A percentile compares a stretch with the other conserved stretches of the same genome.
These are phyloP conservation scores for Sminthopsis crassicaudata DNA, from an alignment of 2,113 vertebrate genomes.

Conservation along the genomic window DNA sequence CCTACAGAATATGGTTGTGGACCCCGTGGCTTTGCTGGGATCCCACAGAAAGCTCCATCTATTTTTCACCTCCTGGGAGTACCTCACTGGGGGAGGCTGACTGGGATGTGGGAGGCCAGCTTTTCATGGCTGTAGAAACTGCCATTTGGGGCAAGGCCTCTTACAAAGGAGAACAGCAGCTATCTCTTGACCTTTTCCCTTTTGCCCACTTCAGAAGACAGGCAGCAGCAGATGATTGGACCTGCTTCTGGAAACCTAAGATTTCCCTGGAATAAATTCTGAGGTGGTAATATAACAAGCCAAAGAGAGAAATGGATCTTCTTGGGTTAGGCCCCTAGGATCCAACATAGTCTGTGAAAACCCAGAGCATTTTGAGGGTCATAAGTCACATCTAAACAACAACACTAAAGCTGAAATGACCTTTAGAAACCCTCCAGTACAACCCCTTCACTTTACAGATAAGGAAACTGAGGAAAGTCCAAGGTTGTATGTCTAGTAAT, in stretches of 20 bases:
- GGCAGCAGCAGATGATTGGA: background rate
- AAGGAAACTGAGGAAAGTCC: background rate
- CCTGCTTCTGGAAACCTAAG: background rate
- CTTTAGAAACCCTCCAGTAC: background rate
- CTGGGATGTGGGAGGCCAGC: background rate
- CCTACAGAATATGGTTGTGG: background rate
- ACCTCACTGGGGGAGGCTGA: background rate
- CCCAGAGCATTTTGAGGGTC: background rate
- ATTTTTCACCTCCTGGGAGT: background rate
- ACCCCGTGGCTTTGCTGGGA: background rate
- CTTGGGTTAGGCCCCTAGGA: background rate
- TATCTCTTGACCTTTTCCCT: background rate
- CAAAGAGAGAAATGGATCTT: background rate
- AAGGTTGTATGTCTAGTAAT: background rate
- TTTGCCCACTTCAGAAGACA: background rate
- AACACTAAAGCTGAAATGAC: background rate
- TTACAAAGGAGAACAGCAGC: background rate
- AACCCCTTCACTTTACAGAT: background rate
- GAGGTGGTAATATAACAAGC: background rate
- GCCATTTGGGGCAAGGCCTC: background rate
- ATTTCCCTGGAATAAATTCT: background rate
- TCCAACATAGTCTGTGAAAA: background rate
- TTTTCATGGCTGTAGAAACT: background rate
- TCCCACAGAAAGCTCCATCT: background rate
- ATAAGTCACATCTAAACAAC: background rate